phyloP scores from a whole-genome alignment of 2,888 invertebrate genomes.

The Mycalesis mineus region DNA sequence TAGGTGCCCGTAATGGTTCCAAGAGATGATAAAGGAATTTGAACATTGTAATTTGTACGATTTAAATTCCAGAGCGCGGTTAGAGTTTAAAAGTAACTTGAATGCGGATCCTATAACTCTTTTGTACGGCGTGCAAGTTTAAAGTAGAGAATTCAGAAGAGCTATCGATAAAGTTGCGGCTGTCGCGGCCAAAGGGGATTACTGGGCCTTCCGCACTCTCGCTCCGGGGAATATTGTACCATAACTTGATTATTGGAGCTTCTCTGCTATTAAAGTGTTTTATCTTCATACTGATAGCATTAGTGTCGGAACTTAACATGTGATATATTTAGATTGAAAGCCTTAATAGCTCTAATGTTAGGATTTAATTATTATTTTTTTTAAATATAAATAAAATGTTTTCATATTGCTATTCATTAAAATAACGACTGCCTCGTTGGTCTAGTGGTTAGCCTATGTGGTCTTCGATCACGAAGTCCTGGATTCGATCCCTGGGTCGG shows the following conservation, averaged over 20 bases:
- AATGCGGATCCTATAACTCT: conserved; percentile 52
- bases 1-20: no score
- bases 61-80: not conserved
- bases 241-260: conserved; percentile 53
- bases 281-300: not conserved
- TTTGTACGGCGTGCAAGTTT: conserved; percentile 57
- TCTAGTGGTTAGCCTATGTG: no score
- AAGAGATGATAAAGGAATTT: not conserved
- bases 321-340: not conserved
- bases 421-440: no score
- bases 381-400: no score
- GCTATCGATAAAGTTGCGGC: conserved; percentile 58
- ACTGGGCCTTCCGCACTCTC: conserved; percentile 39
- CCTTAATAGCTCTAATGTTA: no score
- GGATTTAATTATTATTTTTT: no score
- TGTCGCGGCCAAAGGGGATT: conserved; percentile 58
- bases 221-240: conserved; percentile 36
- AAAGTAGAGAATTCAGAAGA: conserved; percentile 53
- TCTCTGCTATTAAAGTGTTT: conserved; percentile 5
- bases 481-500: no score
- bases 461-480: no score
- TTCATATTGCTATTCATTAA: no score
- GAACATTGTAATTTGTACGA: not conserved
- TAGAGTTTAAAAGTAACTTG: conserved; percentile 24
- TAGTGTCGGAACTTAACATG: not conserved